Evolutionary conservation across 2,797 vertebrate species (phyloP), one percentile per base, ranked within the genome.

Genomic region (Telmatherina bonti): DNA sequence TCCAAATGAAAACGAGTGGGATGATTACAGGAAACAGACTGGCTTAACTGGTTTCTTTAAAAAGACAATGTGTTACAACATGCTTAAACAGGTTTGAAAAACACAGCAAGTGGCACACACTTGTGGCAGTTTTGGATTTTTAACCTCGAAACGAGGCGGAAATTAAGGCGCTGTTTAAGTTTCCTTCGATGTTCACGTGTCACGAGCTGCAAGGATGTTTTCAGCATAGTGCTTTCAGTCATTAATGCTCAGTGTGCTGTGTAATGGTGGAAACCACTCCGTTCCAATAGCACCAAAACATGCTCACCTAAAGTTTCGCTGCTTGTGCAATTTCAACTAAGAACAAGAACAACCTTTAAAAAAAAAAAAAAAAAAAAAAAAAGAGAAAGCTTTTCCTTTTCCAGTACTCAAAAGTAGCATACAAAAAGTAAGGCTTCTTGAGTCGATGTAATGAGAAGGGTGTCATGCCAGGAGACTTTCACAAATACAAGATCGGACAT

Each of bases 121-220:
- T 12, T 41, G 31, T 33, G n/a, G 59, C 35, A 47, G n/a, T 64
- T 74, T 51, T 56, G 13, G 49, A 68, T 30, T 73, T 55, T 61
- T 18, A 47, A 35, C 20, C 70, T 81, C 59, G 4, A 12, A 69
- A 0, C 33, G 11, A 20, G 53, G 58, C 43, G 26, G 36, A 81
- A 67, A 64, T 85, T 78, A 89, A 89, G 88, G 79, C 79, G 18
- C 57, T 29, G 58, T 85, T 89, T 68, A 88, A 74, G 83, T 85
- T 79, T 82, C 57, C 69, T 61, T 29, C 41, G 8, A 72, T 68
- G 63, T 56, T 72, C 29, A 69, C 33, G 24, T 26, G 53, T 82
- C 63, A 43, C n/a, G 26, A 61, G 51, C n/a, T 55, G 30, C 24
- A 18, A 63, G 72, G 52, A 24, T 13, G 10, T 26, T 70, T 61